Conservation (phyloP, 2,113 vertebrate genomes). For the Ammodytes marinus region DNA sequence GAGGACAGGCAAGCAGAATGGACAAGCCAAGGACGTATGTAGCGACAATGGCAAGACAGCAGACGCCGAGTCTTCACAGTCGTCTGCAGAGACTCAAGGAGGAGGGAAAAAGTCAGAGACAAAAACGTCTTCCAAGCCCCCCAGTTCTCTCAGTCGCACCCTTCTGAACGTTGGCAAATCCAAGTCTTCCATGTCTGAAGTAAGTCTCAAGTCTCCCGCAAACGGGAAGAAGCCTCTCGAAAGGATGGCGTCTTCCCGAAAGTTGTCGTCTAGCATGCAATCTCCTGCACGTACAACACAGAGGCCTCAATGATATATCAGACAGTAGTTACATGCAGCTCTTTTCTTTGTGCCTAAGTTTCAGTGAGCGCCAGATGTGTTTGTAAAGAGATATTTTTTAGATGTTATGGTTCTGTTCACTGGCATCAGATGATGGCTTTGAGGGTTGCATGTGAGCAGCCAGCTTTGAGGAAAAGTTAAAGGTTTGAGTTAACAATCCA, state of each 20-base stretch:
- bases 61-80: slow-evolving; percentile 74
- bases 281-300: slow-evolving; percentile 91
- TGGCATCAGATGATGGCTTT: neutral
- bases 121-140: slow-evolving; percentile 84
- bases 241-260: slow-evolving; percentile 87
- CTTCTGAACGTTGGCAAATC: slow-evolving; percentile 90
- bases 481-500: neutral
- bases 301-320: slow-evolving; percentile 91
- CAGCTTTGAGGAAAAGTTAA: neutral
- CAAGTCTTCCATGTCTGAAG: slow-evolving; percentile 92
- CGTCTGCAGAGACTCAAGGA: slow-evolving; percentile 63
- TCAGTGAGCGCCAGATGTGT: slow-evolving; percentile 54
- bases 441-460: slow-evolving; percentile 29
- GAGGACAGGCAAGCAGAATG: slow-evolving; percentile 83
- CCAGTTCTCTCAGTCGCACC: slow-evolving; percentile 88
- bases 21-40: slow-evolving; percentile 77
- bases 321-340: slow-evolving; percentile 85
- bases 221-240: slow-evolving; percentile 89
- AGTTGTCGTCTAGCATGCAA: slow-evolving; percentile 92
- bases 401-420: slow-evolving; percentile 40
- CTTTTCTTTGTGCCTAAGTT: slow-evolving; percentile 92
- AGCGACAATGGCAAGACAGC: slow-evolving; percentile 70
- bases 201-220: slow-evolving; percentile 83
- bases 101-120: slow-evolving; percentile 77
- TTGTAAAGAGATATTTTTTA: slow-evolving; percentile 39